These are phyloP conservation scores for Sinotaia quadrata DNA, from an alignment of 2,888 invertebrate species.

Conservation along the genomic window DNA sequence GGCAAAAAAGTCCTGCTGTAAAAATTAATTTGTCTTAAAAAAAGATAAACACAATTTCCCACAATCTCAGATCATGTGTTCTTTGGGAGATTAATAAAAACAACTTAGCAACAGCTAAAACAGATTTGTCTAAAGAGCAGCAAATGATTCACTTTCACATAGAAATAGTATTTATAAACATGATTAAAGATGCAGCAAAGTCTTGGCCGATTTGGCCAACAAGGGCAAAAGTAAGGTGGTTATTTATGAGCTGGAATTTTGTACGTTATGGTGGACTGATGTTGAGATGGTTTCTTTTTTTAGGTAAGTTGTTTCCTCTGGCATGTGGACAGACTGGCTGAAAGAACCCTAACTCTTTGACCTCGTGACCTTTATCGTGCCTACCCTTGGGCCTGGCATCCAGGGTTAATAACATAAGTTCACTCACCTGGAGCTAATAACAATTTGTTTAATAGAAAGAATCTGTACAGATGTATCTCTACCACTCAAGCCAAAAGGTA, in stretches of 20 bases:
- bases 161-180: slow-evolving; percentile 20
- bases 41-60: slow-evolving; percentile 39
- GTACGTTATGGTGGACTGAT: background rate
- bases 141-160: slow-evolving; percentile 24
- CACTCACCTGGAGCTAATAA: background rate
- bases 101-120: slow-evolving; percentile 11
- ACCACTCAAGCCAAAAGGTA: slow-evolving; percentile 26
- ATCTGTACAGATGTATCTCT: background rate
- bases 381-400: slow-evolving; percentile 10
- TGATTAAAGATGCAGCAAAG: slow-evolving; percentile 8
- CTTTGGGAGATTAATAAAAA: slow-evolving; percentile 4
- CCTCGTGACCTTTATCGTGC: slow-evolving; percentile 21
- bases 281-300: slow-evolving; percentile 2
- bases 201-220: background rate
- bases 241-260: slow-evolving; percentile 6
- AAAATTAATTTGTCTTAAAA: slow-evolving; percentile 15
- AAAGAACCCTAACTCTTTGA: slow-evolving; percentile 20
- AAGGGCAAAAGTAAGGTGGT: slow-evolving; percentile 16
- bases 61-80: slow-evolving; percentile 39
- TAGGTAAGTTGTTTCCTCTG: slow-evolving; percentile 1
- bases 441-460: background rate
- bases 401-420: background rate
- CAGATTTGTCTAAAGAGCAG: slow-evolving; percentile 15
- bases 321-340: slow-evolving; percentile 27
- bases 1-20: slow-evolving; percentile 1